Evolutionary conservation across 1,140 invertebrate genomes (phyloP).

Genomic region (Orussus abietinus): DNA sequence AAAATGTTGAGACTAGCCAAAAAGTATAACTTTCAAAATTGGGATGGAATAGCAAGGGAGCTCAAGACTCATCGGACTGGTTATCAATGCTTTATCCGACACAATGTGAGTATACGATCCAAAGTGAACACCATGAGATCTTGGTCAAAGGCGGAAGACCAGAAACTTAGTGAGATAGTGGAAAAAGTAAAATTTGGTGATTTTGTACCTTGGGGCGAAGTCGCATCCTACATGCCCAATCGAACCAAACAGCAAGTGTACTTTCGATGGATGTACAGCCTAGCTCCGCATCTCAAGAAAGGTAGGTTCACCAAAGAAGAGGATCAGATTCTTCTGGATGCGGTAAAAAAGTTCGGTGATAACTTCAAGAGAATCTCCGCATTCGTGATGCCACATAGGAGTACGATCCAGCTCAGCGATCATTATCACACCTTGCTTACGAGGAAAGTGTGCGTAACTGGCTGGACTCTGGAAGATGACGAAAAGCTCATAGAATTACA

Average conservation of each 20-base stretch:
- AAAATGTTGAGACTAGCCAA: conserved; percentile 50
- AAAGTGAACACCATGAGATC: conserved; percentile 35
- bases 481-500: conserved; percentile 42
- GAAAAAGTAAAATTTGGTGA: conserved; percentile 57
- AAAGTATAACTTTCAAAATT: conserved; percentile 57
- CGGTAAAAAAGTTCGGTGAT: conserved; percentile 58
- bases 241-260: conserved; percentile 63
- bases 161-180: conserved; percentile 54
- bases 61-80: conserved; percentile 58
- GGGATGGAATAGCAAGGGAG: conserved; percentile 59
- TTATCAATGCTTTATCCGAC: conserved; percentile 66
- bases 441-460: conserved; percentile 22
- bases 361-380: conserved; percentile 56
- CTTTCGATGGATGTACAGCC: conserved; percentile 50
- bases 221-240: conserved; percentile 58
- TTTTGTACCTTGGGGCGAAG: conserved; percentile 63
- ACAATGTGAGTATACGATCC: conserved; percentile 48
- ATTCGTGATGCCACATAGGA: conserved; percentile 53
- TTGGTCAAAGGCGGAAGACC: conserved; percentile 62
- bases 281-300: conserved; percentile 49
- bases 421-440: conserved; percentile 51
- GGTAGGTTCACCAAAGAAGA: conserved; percentile 61
- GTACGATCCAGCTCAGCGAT: conserved; percentile 53
- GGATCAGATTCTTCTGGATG: conserved; percentile 59
- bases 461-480: conserved; percentile 52